These are phyloP conservation scores for Centroberyx gerrardi DNA, from an alignment of 2,797 vertebrate genomes.

Conservation along the genomic window DNA sequence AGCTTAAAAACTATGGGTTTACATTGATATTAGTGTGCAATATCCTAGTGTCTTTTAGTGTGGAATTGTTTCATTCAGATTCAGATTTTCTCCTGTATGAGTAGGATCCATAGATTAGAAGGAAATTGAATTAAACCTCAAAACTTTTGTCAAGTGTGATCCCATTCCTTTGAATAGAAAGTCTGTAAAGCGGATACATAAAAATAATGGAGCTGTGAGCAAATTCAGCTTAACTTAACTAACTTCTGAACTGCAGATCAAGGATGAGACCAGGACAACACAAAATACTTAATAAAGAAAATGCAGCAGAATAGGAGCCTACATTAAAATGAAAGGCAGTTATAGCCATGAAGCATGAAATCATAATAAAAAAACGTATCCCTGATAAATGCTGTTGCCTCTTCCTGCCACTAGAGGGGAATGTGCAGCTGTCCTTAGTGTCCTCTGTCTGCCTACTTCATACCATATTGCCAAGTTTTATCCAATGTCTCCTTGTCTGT, in stretches of 20 bases:
- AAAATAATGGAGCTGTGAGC: too few species aligned
- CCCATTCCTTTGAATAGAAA: too few species aligned
- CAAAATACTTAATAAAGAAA: too few species aligned
- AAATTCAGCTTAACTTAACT: background rate
- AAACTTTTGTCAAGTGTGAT: too few species aligned
- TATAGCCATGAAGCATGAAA: background rate
- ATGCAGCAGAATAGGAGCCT: too few species aligned
- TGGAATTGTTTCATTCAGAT: background rate
- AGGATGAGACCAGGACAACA: too few species aligned
- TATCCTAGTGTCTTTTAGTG: too few species aligned
- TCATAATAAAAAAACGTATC: background rate
- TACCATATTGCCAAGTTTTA: background rate
- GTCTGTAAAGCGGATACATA: too few species aligned
- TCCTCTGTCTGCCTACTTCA: background rate
- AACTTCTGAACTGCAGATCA: too few species aligned
- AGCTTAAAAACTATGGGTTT: background rate
- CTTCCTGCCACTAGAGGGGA: slow-evolving; percentile 68
- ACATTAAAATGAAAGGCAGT: background rate
- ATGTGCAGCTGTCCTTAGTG: slow-evolving; percentile 5
- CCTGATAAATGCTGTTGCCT: slow-evolving; percentile 23
- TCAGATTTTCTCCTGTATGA: too few species aligned
- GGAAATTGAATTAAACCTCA: too few species aligned
- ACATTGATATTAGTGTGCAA: background rate
- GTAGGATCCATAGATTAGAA: too few species aligned
- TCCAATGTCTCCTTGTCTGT: background rate